Base-by-base conservation (phyloP, 1,140 invertebrate genomes). In the Triops longicaudatus region DNA sequence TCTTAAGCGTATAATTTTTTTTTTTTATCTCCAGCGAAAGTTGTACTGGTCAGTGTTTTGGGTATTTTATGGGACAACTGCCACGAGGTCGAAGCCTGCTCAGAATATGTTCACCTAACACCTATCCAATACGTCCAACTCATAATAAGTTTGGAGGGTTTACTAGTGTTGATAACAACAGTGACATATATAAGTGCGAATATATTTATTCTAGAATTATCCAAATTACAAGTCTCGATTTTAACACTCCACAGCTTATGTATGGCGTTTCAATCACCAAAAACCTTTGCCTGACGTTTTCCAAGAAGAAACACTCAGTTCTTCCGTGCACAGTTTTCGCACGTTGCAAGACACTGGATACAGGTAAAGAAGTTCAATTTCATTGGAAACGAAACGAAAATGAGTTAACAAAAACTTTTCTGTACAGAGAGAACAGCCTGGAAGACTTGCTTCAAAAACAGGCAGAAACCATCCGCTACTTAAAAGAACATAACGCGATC, bases 391-490 rank as follows among this genome's bases (percentile, higher is more conserved):
- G 22, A 63, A 63, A 63, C 50, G 17, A 63, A 63, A 63, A 63
- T 63, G n/a, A 44, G 7, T 63, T 12, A 63, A 6, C 31, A 37
- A 63, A 63, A 63, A 63, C 14, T 63, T 22, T 22, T 63, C 7
- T 63, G 14, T 63, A 63, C 50, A 63, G 50, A n/a, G 50, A 63
- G 17, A 4, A 22, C 10, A 63, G 50, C 50, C 50, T 22, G 9
- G 76, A 77, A 63, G 72, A 71, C 22, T 73, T 77, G 26, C 72
- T 77, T 26, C 63, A 77, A 43, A 77, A 77, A 44, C 76, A 77
- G 26, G 76, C 76, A 12, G 76, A 77, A 73, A 44, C 76, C 26
- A 77, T 77, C 41, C 72, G 27, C 72, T 77, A 73, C 41, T 73
- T 77, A 28, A 77, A 77, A 44, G 71, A 77, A 43, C 76, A 77